phyloP scores from a whole-genome alignment of 2,888 invertebrate genomes.

The Holacanthella duospinosa region DNA sequence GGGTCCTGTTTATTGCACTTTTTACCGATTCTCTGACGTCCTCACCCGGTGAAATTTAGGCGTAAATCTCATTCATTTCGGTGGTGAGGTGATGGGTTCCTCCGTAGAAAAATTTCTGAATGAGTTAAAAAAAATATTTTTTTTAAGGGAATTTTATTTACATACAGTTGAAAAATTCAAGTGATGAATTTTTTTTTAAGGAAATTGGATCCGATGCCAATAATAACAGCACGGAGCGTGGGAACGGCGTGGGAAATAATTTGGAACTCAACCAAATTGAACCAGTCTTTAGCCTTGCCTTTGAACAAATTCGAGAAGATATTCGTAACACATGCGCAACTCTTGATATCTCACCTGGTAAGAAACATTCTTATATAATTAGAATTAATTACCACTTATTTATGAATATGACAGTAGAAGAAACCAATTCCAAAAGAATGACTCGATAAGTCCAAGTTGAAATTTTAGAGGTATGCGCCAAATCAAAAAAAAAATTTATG shows the following conservation, averaged over 20 bases:
- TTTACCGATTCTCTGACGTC: too few relatives aligned
- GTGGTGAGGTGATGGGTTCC: too few relatives aligned
- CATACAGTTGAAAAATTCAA: too few relatives aligned
- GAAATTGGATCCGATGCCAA: background rate
- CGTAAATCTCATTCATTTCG: too few relatives aligned
- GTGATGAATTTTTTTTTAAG: too few relatives aligned
- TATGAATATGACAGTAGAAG: too few relatives aligned
- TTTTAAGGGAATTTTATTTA: conserved; percentile 10
- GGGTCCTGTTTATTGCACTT: too few relatives aligned
- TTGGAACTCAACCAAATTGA: conserved; percentile 37
- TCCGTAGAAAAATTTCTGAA: too few relatives aligned
- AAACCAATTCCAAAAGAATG: background rate
- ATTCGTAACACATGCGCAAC: conserved; percentile 73
- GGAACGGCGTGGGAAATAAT: conserved; percentile 49
- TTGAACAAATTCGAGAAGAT: conserved; percentile 75
- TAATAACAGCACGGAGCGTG: background rate
- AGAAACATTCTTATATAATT: conserved; percentile 41
- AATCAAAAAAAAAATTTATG: background rate
- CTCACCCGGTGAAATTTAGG: too few relatives aligned
- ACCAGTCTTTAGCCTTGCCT: conserved; percentile 55
- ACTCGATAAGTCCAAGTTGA: background rate
- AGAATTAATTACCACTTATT: too few relatives aligned
- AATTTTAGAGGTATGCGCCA: too few relatives aligned
- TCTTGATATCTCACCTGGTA: conserved; percentile 78
- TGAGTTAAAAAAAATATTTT: background rate